Evolutionary conservation across 2,113 vertebrate genomes (phyloP).

Genomic region (Pelobates fuscus): DNA sequence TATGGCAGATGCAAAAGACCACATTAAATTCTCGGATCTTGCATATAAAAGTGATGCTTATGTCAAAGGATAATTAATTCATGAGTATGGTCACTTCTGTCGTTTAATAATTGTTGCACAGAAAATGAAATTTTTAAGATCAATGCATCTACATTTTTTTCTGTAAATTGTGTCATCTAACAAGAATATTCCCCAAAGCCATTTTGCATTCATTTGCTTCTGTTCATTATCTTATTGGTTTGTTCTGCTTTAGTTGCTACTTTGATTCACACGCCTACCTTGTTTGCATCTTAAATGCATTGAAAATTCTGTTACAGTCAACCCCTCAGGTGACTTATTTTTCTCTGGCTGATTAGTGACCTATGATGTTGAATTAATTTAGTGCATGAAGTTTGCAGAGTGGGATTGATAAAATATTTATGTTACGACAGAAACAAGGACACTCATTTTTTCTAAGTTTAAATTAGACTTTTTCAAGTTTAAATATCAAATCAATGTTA

Average conservation of each 20-base stretch:
- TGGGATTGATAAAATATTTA: too few relatives aligned
- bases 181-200: conserved; percentile 4
- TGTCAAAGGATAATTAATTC: conserved; percentile 67
- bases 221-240: conserved; percentile 33
- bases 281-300: conserved; percentile 21
- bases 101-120: conserved; percentile 20
- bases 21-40: conserved; percentile 62
- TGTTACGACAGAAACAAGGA: too few relatives aligned
- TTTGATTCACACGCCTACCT: too few relatives aligned
- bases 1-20: conserved; percentile 62
- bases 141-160: conserved; percentile 37
- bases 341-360: background rate
- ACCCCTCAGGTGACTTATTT: background rate
- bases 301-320: background rate
- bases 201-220: background rate
- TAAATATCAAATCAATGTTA: too few relatives aligned
- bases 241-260: conserved; percentile 1
- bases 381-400: too few relatives aligned
- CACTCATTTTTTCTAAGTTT: too few relatives aligned
- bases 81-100: conserved; percentile 56
- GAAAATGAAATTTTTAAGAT: conserved; percentile 47
- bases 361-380: background rate
- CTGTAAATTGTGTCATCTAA: too few relatives aligned
- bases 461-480: too few relatives aligned
- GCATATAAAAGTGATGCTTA: conserved; percentile 55